Conservation (phyloP, 2,888 invertebrate species). For the Caenorhabditis sp. region DNA sequence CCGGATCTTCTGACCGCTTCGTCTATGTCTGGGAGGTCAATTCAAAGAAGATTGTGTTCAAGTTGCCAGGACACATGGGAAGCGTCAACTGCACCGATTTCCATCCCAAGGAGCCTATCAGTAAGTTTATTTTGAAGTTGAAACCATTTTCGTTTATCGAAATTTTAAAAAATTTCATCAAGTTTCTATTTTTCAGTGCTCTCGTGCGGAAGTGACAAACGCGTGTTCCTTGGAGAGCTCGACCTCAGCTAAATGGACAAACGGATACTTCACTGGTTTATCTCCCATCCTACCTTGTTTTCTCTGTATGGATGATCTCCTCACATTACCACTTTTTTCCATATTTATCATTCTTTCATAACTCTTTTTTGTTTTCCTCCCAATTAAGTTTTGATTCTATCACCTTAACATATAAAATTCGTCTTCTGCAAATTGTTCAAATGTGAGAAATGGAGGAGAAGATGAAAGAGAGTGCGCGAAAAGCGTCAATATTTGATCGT, state of each 20-base stretch:
- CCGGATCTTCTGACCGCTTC: constrained; percentile 93
- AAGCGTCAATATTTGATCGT: constrained; percentile 56
- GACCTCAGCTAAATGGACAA: constrained; percentile 83
- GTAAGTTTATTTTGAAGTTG: constrained; percentile 84
- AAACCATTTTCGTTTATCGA: not conserved
- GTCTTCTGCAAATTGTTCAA: constrained; percentile 1
- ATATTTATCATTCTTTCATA: not conserved
- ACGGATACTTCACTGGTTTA: not conserved
- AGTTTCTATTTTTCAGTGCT: constrained; percentile 87
- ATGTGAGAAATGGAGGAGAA: not conserved
- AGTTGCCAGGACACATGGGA: constrained; percentile 97
- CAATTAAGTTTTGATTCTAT: not conserved
- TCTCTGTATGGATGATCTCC: constrained; percentile 1
- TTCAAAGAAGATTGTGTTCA: constrained; percentile 93
- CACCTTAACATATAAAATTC: not conserved
- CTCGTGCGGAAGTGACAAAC: constrained; percentile 96
- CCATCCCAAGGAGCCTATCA: constrained; percentile 93
- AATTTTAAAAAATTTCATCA: constrained; percentile 25
- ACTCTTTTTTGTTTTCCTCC: constrained; percentile 1
- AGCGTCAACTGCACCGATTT: constrained; percentile 97
- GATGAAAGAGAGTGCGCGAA: constrained; percentile 24
- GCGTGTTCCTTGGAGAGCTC: constrained; percentile 95
- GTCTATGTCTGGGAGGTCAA: constrained; percentile 98
- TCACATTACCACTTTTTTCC: not conserved
- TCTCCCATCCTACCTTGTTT: not conserved